Evolutionary conservation across 2,888 invertebrate genomes (phyloP).

Genomic region (Orthonevra nobilis): DNA sequence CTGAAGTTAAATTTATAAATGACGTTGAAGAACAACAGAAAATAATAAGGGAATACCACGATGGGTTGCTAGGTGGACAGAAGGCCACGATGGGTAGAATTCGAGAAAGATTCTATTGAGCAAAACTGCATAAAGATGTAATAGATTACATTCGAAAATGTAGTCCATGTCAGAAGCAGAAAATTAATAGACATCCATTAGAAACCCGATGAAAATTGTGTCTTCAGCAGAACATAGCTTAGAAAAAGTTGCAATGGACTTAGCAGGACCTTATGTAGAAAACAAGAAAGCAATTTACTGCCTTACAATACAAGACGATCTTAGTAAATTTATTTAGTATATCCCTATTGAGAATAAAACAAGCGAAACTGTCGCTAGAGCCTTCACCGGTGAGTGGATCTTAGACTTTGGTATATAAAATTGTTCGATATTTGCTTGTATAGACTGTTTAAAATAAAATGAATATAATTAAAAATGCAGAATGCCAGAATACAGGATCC

Average conservation of each 20-base stretch:
- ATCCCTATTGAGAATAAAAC: slow-evolving; percentile 12
- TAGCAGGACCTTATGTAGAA: slow-evolving; percentile 24
- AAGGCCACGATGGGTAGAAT: background rate
- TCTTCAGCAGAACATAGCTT: slow-evolving; percentile 2
- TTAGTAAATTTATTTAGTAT: slow-evolving; percentile 19
- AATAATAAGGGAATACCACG: background rate
- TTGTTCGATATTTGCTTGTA: no score
- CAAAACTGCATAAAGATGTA: background rate
- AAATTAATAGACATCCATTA: slow-evolving; percentile 9
- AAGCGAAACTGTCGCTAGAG: slow-evolving; percentile 11
- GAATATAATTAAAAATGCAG: no score
- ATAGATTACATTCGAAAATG: background rate
- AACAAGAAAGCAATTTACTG: background rate
- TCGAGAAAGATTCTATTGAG: background rate
- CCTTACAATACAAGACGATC: slow-evolving; percentile 5
- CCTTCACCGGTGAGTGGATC: background rate
- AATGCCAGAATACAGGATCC: no score
- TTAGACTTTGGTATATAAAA: background rate
- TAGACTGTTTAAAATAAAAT: no score
- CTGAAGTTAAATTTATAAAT: background rate
- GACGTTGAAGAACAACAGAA: background rate
- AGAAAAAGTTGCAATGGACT: slow-evolving; percentile 18
- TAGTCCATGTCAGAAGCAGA: background rate
- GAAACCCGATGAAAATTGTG: slow-evolving; percentile 21
- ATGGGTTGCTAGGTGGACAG: background rate